Evolutionary conservation across 2,888 invertebrate species (phyloP).

Genomic region (Ypsolopha scabrella): DNA sequence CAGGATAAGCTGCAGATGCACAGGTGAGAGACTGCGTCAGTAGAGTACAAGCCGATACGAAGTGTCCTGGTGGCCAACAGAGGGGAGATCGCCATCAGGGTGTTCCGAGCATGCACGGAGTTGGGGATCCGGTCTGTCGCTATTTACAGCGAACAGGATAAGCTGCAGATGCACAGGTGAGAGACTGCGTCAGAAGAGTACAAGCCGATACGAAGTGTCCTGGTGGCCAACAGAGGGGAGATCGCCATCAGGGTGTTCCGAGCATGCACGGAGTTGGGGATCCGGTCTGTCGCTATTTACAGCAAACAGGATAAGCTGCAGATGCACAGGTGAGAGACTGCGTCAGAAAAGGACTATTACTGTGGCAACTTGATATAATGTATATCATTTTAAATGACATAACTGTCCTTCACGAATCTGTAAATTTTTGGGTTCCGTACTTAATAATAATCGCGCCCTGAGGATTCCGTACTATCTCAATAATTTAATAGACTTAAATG

Average conservation of each 20-base stretch:
- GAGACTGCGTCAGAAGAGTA: too few species aligned
- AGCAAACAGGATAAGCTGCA: slow-evolving; percentile 98
- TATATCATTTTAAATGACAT: too few species aligned
- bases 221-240: slow-evolving; percentile 97
- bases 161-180: slow-evolving; percentile 94
- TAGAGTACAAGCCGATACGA: slow-evolving; percentile 87
- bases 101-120: slow-evolving; percentile 98
- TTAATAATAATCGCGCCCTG: too few species aligned
- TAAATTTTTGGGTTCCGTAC: too few species aligned
- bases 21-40: slow-evolving; percentile 37
- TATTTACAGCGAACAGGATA: slow-evolving; percentile 98
- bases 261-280: slow-evolving; percentile 98
- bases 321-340: slow-evolving; percentile 91
- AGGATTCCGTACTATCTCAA: too few species aligned
- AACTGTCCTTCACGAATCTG: too few species aligned
- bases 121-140: slow-evolving; percentile 98
- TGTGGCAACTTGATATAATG: too few species aligned
- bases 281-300: slow-evolving; percentile 96
- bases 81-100: slow-evolving; percentile 98
- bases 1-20: slow-evolving; percentile 98
- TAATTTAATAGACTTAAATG: too few species aligned
- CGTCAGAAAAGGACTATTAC: too few species aligned
- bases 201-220: too few species aligned
- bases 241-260: slow-evolving; percentile 98
- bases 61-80: too few species aligned